A percentile compares a stretch with the other conserved stretches of the same genome.
Evolutionary conservation across 2,113 vertebrate species (phyloP).

Genomic region (Uria lomvia): DNA sequence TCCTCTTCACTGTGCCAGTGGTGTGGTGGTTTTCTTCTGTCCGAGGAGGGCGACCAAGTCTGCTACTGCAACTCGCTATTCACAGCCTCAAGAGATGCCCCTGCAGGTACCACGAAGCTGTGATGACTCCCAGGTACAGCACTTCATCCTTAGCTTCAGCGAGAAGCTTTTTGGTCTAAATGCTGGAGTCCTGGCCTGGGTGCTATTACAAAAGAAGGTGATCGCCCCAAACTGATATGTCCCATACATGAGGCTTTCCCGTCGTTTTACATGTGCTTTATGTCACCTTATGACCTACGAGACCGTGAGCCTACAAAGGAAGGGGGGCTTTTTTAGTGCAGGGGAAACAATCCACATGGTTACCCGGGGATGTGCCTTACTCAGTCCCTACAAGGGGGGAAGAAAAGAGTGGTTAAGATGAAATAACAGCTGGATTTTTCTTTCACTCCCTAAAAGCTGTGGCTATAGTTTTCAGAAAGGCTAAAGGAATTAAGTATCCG

Average conservation of each 20-base stretch:
- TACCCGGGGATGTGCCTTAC: not conserved
- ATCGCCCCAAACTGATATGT: not conserved
- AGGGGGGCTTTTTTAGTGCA: fast-evolving
- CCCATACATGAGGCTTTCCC: not conserved
- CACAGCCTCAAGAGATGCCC: fast-evolving
- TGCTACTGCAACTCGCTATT: not conserved
- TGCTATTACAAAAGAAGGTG: not conserved
- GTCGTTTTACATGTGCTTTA: fast-evolving
- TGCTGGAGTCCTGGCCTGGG: not conserved
- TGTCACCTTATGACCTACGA: not conserved
- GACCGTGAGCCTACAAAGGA: not conserved
- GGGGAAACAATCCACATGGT: not conserved
- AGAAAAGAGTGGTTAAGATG: not conserved
- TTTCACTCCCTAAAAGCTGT: not conserved
- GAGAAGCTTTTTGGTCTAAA: not conserved
- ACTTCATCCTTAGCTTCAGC: not conserved
- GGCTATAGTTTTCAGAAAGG: not conserved
- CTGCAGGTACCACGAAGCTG: fast-evolving
- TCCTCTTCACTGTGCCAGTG: fast-evolving
- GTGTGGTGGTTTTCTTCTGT: not conserved
- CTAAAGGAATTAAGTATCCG: not conserved
- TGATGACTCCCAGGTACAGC: not conserved
- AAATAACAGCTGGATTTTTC: not conserved
- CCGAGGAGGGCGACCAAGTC: not conserved
- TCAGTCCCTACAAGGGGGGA: not conserved